Percentiles rank a stretch among this genome's conserved stretches.
Conservation (phyloP, 1,140 invertebrate species). For the Diachasma alloeum region DNA sequence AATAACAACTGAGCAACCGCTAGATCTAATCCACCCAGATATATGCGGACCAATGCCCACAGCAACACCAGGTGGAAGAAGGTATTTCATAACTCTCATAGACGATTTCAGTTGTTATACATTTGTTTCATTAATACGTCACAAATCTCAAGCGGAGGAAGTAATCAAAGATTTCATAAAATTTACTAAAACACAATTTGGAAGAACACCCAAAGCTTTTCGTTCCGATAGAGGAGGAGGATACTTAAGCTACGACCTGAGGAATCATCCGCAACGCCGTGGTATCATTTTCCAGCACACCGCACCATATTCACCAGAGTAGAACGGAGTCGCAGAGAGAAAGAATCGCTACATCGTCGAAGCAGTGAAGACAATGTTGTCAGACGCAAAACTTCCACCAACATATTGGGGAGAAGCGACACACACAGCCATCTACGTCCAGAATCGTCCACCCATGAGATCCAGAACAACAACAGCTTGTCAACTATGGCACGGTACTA, state of each 20-base stretch:
- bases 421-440: slow-evolving; percentile 48
- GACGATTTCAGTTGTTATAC: slow-evolving; percentile 24
- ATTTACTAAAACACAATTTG: not conserved
- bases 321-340: slow-evolving; percentile 14
- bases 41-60: slow-evolving; percentile 29
- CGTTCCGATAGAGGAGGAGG: not conserved
- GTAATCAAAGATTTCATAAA: slow-evolving; percentile 23
- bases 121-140: slow-evolving; percentile 25
- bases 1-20: not conserved
- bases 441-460: slow-evolving; percentile 40
- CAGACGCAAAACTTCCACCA: slow-evolving; percentile 23
- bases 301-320: slow-evolving; percentile 46
- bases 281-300: slow-evolving; percentile 24
- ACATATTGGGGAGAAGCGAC: slow-evolving; percentile 47
- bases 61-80: slow-evolving; percentile 14
- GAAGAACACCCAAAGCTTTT: not conserved
- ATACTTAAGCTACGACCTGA: not conserved
- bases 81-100: slow-evolving; percentile 30
- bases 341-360: slow-evolving; percentile 44
- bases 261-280: not conserved
- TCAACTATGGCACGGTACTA: slow-evolving; percentile 39
- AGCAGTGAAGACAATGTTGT: slow-evolving; percentile 46
- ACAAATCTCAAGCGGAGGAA: slow-evolving; percentile 35
- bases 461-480: slow-evolving; percentile 26
- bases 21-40: slow-evolving; percentile 14